phyloP scores from a whole-genome alignment of 2,888 invertebrate species.

The Ferrisia virgata region DNA sequence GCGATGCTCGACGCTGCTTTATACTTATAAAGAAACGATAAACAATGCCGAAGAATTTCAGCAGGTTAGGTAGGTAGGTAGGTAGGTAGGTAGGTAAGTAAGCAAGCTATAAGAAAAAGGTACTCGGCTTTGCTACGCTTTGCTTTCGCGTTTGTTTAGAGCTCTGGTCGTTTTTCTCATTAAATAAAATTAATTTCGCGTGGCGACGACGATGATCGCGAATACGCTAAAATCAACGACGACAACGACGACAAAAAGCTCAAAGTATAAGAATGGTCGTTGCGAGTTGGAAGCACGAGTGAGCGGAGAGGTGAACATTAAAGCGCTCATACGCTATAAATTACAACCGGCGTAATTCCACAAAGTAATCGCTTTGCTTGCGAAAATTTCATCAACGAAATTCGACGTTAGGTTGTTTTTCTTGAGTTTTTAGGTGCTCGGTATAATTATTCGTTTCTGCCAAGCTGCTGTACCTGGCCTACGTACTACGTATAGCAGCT shows the following conservation, averaged over 20 bases:
- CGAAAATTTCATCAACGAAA: constrained; percentile 22
- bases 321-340: constrained; percentile 3
- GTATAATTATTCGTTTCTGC: neutral
- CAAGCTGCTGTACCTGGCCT: neutral
- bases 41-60: neutral
- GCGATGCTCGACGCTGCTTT: too few species aligned
- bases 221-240: neutral
- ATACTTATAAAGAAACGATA: neutral
- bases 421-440: neutral
- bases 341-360: neutral
- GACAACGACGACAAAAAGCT: neutral
- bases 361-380: neutral
- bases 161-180: neutral
- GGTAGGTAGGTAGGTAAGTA: too few species aligned
- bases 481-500: too few species aligned
- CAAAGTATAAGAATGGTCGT: neutral
- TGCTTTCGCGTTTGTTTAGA: neutral
- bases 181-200: neutral
- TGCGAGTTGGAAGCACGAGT: neutral
- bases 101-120: neutral
- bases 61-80: too few species aligned
- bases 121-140: neutral
- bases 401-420: neutral
- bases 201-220: neutral
- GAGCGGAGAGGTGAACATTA: too few species aligned